phyloP scores from a whole-genome alignment of 2,797 vertebrate species.

The Anomalospiza imberbis region DNA sequence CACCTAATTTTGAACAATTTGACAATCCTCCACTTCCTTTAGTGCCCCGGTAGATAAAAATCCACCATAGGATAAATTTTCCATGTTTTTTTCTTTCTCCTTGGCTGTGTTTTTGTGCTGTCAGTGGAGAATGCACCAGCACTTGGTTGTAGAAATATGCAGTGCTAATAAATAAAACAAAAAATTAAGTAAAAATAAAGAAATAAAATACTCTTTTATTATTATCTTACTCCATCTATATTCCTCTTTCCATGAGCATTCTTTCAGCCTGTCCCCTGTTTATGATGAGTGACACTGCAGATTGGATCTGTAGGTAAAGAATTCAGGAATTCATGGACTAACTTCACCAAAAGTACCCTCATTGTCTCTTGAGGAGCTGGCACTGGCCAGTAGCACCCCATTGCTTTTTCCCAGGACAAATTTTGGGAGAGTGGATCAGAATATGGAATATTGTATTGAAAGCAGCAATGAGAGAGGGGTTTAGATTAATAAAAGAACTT shows the following conservation, averaged over 20 bases:
- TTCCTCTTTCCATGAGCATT: neutral
- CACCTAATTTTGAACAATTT: neutral
- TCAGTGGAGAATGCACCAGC: neutral
- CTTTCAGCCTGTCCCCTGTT: neutral
- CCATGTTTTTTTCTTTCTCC: neutral
- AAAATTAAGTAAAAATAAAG: neutral
- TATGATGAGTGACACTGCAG: neutral
- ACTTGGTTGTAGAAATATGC: neutral
- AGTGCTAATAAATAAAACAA: neutral
- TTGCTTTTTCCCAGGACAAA: neutral
- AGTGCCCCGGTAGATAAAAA: neutral
- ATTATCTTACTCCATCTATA: neutral
- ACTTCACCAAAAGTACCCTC: neutral
- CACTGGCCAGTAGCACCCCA: accelerated
- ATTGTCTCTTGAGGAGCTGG: neutral
- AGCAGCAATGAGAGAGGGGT: neutral
- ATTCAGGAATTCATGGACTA: neutral
- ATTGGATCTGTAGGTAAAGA: neutral
- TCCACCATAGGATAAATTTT: neutral
- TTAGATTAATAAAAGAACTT: neutral
- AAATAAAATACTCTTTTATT: neutral
- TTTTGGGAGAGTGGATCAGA: neutral
- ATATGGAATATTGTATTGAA: neutral
- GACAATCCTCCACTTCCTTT: neutral
- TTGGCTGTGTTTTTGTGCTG: neutral